Evolutionary conservation across 2,113 vertebrate species (phyloP).

Genomic region (Epinephelus fuscoguttatus): DNA sequence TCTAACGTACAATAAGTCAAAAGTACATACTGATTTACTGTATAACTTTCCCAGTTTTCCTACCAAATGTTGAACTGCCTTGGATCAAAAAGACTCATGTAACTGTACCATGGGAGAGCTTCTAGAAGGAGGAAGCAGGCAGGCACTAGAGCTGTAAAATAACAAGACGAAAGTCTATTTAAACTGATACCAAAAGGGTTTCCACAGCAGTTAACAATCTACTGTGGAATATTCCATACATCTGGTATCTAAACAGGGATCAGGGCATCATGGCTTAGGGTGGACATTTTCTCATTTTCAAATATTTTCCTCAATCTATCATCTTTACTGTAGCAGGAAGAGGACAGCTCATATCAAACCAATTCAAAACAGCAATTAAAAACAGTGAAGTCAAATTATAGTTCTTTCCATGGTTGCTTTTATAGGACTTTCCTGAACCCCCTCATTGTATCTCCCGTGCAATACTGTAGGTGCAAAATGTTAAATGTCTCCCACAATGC

Average conservation of each 20-base stretch:
- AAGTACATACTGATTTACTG: too few relatives aligned
- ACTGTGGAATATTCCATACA: not conserved
- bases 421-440: not conserved
- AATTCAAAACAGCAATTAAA: not conserved
- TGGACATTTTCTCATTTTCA: not conserved
- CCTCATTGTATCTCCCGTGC: not conserved
- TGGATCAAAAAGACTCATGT: too few relatives aligned
- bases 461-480: not conserved
- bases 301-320: not conserved
- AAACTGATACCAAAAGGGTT: not conserved
- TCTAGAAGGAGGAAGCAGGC: too few relatives aligned
- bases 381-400: not conserved
- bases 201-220: not conserved
- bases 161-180: not conserved
- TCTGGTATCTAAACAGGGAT: not conserved
- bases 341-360: not conserved
- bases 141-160: too few relatives aligned
- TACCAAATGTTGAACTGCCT: too few relatives aligned
- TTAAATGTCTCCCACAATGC: conserved; percentile 9
- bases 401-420: not conserved
- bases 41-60: too few relatives aligned
- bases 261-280: not conserved
- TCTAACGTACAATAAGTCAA: too few relatives aligned
- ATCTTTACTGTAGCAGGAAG: not conserved
- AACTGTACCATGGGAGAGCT: too few relatives aligned